These are phyloP conservation scores for Geopemphigus sp. DNA, from an alignment of 1,140 invertebrate genomes.

Conservation along the genomic window DNA sequence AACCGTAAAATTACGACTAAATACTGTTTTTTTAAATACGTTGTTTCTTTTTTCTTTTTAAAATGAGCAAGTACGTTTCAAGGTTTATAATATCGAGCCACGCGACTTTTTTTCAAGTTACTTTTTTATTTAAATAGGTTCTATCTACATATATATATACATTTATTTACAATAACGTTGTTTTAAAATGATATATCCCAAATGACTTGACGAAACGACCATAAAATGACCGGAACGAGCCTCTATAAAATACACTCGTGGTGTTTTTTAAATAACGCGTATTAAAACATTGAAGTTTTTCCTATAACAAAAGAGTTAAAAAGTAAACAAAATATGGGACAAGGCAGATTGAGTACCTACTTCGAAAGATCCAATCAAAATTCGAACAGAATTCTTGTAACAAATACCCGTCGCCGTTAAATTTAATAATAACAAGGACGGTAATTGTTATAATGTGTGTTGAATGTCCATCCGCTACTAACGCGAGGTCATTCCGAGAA, in stretches of 20 bases:
- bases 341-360: not conserved
- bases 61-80: not conserved
- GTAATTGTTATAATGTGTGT: not conserved
- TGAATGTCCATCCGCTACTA: not conserved
- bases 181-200: not conserved
- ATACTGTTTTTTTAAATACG: not conserved
- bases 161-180: not conserved
- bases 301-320: conserved; percentile 3
- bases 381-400: not conserved
- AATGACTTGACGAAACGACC: not conserved
- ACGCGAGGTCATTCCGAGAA: conserved; percentile 5
- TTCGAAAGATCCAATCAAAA: not conserved
- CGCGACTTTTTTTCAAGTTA: not conserved
- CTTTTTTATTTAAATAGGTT: not conserved
- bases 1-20: conserved; percentile 11
- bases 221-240: not conserved
- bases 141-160: not conserved
- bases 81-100: not conserved
- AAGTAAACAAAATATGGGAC: not conserved
- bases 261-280: not conserved
- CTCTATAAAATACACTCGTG: not conserved
- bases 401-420: not conserved
- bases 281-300: not conserved
- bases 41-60: not conserved
- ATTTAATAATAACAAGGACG: not conserved